Percentiles rank a stretch among this genome's conserved stretches.
phyloP scores from a whole-genome alignment of 2,888 invertebrate genomes.

The Nemapogon koenigi region DNA sequence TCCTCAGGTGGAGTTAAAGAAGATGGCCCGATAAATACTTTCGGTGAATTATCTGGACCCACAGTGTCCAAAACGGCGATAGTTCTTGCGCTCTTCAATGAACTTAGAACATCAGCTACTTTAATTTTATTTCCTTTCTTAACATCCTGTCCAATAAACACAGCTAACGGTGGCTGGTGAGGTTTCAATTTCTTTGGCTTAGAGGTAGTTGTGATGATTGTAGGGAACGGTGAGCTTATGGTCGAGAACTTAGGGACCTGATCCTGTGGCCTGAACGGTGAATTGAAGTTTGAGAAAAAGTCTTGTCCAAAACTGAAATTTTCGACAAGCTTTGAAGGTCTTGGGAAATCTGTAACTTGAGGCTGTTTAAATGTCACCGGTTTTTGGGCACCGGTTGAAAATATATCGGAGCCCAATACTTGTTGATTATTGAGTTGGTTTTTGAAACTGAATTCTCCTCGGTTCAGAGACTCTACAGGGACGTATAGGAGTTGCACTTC shows the following conservation, averaged over 20 bases:
- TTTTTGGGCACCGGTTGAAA: constrained; percentile 30
- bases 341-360: constrained; percentile 31
- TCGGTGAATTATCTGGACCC: constrained; percentile 70
- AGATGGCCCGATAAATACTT: constrained; percentile 83
- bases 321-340: constrained; percentile 27
- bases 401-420: constrained; percentile 30
- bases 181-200: constrained; percentile 70
- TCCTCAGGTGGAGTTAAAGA: constrained; percentile 73
- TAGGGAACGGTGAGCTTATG: constrained; percentile 36
- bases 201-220: constrained; percentile 39
- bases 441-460: constrained; percentile 48
- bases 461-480: constrained; percentile 76
- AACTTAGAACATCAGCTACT: constrained; percentile 73
- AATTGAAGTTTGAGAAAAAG: constrained; percentile 40
- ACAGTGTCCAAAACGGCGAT: constrained; percentile 81
- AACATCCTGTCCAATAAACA: constrained; percentile 70
- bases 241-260: constrained; percentile 47
- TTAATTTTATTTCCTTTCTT: constrained; percentile 58
- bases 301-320: constrained; percentile 29
- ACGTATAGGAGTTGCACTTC: constrained; percentile 83
- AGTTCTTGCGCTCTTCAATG: constrained; percentile 73
- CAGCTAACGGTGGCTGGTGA: constrained; percentile 84
- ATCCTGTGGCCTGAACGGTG: constrained; percentile 27
- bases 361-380: constrained; percentile 28
- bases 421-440: constrained; percentile 33